A percentile compares a stretch with the other conserved stretches of the same genome.
These are phyloP conservation scores for Pandemis cinnamomeana DNA, from an alignment of 2,888 invertebrate species.

Conservation along the genomic window DNA sequence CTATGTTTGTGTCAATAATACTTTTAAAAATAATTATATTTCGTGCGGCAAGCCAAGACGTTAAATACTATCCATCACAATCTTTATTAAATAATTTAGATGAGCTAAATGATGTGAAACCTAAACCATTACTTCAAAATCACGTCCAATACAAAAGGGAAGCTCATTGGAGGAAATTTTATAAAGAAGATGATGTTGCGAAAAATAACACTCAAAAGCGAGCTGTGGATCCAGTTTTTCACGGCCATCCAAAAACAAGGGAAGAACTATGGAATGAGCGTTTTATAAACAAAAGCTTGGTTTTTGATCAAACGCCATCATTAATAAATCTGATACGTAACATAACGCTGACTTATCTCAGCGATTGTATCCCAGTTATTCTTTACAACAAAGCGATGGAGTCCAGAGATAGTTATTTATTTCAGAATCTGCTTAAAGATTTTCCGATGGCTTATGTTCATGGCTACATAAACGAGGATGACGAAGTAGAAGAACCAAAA, in stretches of 20 bases:
- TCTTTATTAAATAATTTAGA: conserved; percentile 19
- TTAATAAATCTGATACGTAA: conserved; percentile 85
- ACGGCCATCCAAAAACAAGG: conserved; percentile 84
- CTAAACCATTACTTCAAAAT: neutral
- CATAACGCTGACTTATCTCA: conserved; percentile 84
- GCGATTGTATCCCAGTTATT: conserved; percentile 87
- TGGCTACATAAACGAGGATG: conserved; percentile 83
- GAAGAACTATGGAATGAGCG: conserved; percentile 81
- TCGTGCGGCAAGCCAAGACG: conserved; percentile 52
- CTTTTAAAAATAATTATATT: conserved; percentile 33
- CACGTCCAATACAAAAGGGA: conserved; percentile 27
- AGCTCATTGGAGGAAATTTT: conserved; percentile 45
- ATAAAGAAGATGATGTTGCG: conserved; percentile 1
- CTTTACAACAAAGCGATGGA: conserved; percentile 87
- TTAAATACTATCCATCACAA: conserved; percentile 70
- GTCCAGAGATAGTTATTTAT: conserved; percentile 80
- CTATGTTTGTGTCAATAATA: conserved; percentile 27
- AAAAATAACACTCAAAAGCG: conserved; percentile 52
- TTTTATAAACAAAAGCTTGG: conserved; percentile 71
- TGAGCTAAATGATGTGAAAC: neutral
- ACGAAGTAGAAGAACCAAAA: conserved; percentile 73
- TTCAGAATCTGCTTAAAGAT: conserved; percentile 84
- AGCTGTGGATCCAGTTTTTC: conserved; percentile 80
- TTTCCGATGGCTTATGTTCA: conserved; percentile 86
- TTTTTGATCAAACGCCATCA: conserved; percentile 83